These are phyloP conservation scores for Corvus moneduloides DNA, from an alignment of 2,113 vertebrate genomes.

Conservation along the genomic window DNA sequence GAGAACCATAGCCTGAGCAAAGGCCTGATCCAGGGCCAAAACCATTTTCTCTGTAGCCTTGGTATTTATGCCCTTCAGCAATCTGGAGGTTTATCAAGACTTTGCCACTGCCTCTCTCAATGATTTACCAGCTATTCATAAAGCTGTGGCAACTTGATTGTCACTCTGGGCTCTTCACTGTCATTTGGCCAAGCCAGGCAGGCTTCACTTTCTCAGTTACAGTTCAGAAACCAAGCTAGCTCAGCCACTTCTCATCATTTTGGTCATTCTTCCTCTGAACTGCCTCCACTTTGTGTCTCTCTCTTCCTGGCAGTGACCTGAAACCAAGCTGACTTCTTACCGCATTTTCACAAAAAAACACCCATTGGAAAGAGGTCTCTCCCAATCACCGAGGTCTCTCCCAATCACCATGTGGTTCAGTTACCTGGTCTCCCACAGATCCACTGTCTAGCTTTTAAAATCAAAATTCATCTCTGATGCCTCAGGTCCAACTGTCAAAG, in stretches of 20 bases:
- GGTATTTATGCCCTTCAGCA: not conserved
- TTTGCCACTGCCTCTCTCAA: not conserved
- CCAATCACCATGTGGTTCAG: not conserved
- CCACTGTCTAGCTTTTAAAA: not conserved
- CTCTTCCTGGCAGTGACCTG: not conserved
- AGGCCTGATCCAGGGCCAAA: not conserved
- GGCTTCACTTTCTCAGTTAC: not conserved
- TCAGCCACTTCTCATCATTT: conserved; percentile 13
- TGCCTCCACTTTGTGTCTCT: not conserved
- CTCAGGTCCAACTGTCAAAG: not conserved
- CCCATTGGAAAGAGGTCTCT: not conserved
- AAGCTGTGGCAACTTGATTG: not conserved
- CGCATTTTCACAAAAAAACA: not conserved
- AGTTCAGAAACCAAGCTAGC: conserved; percentile 4
- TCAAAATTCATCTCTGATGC: not conserved
- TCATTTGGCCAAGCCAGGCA: not conserved
- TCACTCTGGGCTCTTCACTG: not conserved
- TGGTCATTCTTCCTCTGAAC: not conserved
- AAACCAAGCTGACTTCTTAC: not conserved
- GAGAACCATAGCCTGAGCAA: not conserved
- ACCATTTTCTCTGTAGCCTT: conserved; percentile 1
- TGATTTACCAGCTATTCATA: not conserved
- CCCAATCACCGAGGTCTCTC: not conserved
- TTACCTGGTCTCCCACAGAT: not conserved
- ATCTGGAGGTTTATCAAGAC: conserved; percentile 20